Base-by-base conservation (phyloP, 2,888 invertebrate genomes). In the Apodemia zela region DNA sequence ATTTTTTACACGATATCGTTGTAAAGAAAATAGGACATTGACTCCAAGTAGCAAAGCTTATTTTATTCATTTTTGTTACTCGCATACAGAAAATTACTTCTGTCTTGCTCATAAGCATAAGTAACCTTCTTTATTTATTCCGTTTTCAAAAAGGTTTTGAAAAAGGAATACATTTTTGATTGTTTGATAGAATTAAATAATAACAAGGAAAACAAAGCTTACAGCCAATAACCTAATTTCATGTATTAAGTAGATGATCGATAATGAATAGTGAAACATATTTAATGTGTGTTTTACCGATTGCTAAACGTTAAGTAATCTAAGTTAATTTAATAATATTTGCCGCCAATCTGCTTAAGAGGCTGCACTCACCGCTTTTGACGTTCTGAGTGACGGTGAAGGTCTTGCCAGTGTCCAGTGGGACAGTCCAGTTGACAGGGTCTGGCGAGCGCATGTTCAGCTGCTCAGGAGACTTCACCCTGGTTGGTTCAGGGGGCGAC, bases 361-460 rank as follows among this genome's bases (percentile, higher is more conserved):
- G 77, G 71, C 79, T 80, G 68, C 77, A 90, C 91, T 91, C 88
- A 91, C 91, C 91, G 83, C 85, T 89, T 83, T 95, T 95, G 75
- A 97, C 97, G 90, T 97, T 97, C 92, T 97, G 97, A 67, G 97
- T 97, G 75, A 97, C 97, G 54, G 97, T 97, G 88, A 97, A 97
- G 51, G 97, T 97, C 93, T 97, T 97, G 75, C 97, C 97, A 72
- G 97, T 98, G 87, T 98, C 98, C 78, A 98, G 93, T 63, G 98
- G 97, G 67, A 98, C 97, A 61, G 97, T 98, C 98, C 98, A 98
- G 89, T 97, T 97, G 76, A 98, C 98, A 62, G 98, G 98, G 89
- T 98, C 98, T 15, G 98, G 98, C 21, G 97, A 97, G 72, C 97
- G 94, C 95, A 97, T 97, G 82, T 97, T 94, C 88, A 97, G 96